Evolutionary conservation across 2,797 vertebrate species (phyloP), one percentile per base, ranked within the genome.

Genomic region (Anabas testudineus): DNA sequence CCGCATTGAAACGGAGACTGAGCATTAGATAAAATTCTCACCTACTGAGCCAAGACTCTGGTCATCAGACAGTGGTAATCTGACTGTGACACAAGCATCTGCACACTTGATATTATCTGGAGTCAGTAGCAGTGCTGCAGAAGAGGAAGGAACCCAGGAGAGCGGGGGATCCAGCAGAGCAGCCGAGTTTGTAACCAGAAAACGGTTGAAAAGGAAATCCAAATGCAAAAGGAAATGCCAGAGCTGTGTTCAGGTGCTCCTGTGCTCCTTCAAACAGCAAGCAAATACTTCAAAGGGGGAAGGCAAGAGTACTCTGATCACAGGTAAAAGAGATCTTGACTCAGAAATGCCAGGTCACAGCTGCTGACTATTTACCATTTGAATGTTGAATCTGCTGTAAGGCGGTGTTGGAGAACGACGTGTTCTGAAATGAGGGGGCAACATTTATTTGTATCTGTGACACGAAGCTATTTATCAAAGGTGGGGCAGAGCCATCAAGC

Each of bases 51-150:
- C 72, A 61, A 64, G 63, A 73, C 63, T 41, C 53, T 72, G 73
- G 49, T 82, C 59, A 71, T 78, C 53, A 56, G 59, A 69, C 58
- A 68, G 61, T 47, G 52, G 53, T 37, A 16, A 66, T 71, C 73
- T 49, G 71, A 78, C 64, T 62, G 68, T 34, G 64, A 76, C 82
- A 83, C 58, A 58, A 80, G 79, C 74, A 80, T 65, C 74, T 76
- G 76, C 53, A 64, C 74, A 62, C 63, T 80, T 62, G 41, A 71
- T 60, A 55, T 81, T 51, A 70, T 85, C 76, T 64, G 53, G 60
- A 80, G 43, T 63, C 54, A 53, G 67, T 61, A 22, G 2, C 19
- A 9, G 7, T 73, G 61, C 52, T 63, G 67, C 55, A 39, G 47
- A 37, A 56, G 53, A 30, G 28, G 54, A 62, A 59, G 32, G 43